phyloP scores from a whole-genome alignment of 53 echinoderm and acorn worm genomes.

The Astropecten irregularis region DNA sequence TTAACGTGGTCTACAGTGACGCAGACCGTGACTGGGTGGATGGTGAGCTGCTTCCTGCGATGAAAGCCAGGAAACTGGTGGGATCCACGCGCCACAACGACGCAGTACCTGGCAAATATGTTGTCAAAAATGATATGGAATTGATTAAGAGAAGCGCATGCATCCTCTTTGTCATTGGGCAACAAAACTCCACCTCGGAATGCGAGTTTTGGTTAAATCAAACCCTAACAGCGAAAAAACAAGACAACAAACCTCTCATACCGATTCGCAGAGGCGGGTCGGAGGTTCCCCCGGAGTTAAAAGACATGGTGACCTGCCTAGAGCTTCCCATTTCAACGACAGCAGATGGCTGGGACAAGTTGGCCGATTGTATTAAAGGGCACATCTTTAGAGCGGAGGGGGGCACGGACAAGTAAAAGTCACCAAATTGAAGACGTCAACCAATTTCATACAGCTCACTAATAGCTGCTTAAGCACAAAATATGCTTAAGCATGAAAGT shows the following conservation, averaged over 20 bases:
- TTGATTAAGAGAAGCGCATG: slow-evolving; percentile 1
- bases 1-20: not conserved
- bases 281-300: not conserved
- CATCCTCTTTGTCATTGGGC: not conserved
- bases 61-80: not conserved
- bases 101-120: not conserved
- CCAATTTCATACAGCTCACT: no score
- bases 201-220: not conserved
- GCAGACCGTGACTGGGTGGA: not conserved
- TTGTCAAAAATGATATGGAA: not conserved
- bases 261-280: not conserved
- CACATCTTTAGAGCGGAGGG: no score
- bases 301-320: not conserved
- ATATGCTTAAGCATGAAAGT: no score
- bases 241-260: not conserved
- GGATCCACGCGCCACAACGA: not conserved
- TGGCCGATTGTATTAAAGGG: not conserved
- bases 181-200: not conserved
- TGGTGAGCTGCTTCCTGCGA: not conserved
- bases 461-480: no score
- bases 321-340: not conserved
- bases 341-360: not conserved
- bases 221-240: not conserved
- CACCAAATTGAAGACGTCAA: no score
- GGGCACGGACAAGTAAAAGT: no score